These are phyloP conservation scores for Emydoidea blandingii DNA, from an alignment of 2,797 vertebrate genomes.

Conservation along the genomic window DNA sequence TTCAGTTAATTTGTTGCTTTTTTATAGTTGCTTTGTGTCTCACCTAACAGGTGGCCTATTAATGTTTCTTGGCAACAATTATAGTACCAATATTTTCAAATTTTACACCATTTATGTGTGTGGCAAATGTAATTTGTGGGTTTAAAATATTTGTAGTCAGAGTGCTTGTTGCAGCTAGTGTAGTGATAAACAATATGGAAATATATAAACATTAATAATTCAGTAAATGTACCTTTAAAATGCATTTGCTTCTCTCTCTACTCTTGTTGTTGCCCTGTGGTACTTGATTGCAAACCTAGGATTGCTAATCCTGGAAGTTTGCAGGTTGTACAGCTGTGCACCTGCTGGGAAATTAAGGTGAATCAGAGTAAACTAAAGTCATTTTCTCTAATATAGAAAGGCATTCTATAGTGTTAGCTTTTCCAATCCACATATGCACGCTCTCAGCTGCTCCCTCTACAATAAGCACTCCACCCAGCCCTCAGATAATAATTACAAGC, in stretches of 20 bases:
- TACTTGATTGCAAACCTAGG: conserved; percentile 39
- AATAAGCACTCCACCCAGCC: conserved; percentile 62
- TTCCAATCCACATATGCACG: conserved; percentile 30
- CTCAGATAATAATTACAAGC: conserved; percentile 75
- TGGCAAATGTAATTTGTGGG: conserved; percentile 47
- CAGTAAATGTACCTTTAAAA: conserved; percentile 38
- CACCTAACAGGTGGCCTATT: not conserved
- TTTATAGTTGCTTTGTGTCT: not conserved
- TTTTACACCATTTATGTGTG: conserved; percentile 9
- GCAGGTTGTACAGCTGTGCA: conserved; percentile 41
- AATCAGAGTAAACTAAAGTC: conserved; percentile 56
- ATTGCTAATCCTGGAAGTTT: not conserved
- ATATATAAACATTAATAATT: conserved; percentile 8
- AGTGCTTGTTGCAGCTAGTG: not conserved
- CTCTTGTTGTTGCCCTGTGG: conserved; percentile 7
- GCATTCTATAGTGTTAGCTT: conserved; percentile 35
- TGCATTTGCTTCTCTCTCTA: conserved; percentile 46
- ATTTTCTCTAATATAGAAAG: not conserved
- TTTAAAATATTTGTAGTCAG: conserved; percentile 48
- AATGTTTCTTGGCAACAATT: conserved; percentile 6
- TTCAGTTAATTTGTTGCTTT: not conserved
- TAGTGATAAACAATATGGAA: conserved; percentile 16
- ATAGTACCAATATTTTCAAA: not conserved
- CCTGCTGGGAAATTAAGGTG: conserved; percentile 36
- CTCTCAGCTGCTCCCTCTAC: conserved; percentile 65